Conservation (phyloP, 2,888 invertebrate species). For the Habroteleia sp. region DNA sequence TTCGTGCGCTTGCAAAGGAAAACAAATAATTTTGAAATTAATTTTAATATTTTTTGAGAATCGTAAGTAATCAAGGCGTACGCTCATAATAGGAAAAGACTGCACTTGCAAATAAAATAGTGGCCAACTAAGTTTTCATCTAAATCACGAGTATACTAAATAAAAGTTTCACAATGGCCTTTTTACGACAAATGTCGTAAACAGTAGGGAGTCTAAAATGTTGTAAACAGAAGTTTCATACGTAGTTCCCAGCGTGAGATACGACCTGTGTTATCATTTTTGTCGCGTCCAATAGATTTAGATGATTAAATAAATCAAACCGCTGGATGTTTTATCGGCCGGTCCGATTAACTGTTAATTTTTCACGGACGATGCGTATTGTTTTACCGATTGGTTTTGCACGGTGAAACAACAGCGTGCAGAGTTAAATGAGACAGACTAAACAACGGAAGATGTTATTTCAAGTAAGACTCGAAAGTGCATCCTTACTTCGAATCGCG, state of each 20-base stretch:
- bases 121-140: constrained; percentile 56
- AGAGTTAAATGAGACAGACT: constrained; percentile 23
- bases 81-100: constrained; percentile 34
- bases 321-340: constrained; percentile 11
- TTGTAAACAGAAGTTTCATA: constrained; percentile 65
- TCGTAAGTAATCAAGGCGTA: constrained; percentile 49
- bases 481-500: not conserved
- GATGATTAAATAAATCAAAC: constrained; percentile 56
- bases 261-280: constrained; percentile 61
- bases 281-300: constrained; percentile 56
- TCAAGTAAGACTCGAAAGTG: constrained; percentile 11
- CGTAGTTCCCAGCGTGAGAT: constrained; percentile 55
- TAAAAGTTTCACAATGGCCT: constrained; percentile 63
- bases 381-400: constrained; percentile 7
- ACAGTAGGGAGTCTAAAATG: constrained; percentile 64
- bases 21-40: no score
- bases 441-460: constrained; percentile 34
- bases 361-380: constrained; percentile 6
- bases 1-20: no score
- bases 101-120: constrained; percentile 55
- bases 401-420: constrained; percentile 9
- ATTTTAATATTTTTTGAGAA: no score
- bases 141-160: constrained; percentile 64
- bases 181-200: constrained; percentile 65
- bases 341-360: constrained; percentile 49